phyloP scores from a whole-genome alignment of 2,797 vertebrate species.

The Sitta carolinensis region DNA sequence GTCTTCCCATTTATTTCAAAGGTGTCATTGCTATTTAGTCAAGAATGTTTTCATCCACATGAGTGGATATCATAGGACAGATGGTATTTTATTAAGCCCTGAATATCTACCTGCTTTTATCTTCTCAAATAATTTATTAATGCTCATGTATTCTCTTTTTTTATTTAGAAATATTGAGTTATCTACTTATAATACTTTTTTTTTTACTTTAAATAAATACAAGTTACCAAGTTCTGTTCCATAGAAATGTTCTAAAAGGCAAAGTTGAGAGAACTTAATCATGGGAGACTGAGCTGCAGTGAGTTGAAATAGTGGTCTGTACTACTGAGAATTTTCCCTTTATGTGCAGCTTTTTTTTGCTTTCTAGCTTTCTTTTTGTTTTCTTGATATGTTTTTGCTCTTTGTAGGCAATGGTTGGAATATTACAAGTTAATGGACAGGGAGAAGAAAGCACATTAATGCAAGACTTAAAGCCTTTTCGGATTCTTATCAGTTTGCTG shows the following conservation, averaged over 20 bases:
- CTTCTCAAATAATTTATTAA: not conserved
- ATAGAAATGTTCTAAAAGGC: not conserved
- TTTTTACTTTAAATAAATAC: not conserved
- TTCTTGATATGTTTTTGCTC: constrained; percentile 28
- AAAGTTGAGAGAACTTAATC: not conserved
- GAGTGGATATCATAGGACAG: not conserved
- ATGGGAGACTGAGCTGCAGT: not conserved
- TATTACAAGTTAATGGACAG: constrained; percentile 92
- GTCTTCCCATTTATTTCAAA: not conserved
- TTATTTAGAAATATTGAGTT: not conserved
- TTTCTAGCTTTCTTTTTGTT: not conserved
- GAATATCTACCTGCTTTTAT: not conserved
- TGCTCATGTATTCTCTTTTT: not conserved
- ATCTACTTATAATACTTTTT: not conserved
- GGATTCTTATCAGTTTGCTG: constrained; percentile 96
- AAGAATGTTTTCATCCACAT: not conserved
- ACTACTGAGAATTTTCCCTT: not conserved
- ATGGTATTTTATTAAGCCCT: not conserved
- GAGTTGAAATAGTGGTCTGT: not conserved
- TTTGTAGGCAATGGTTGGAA: constrained; percentile 94
- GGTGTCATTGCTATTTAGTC: not conserved
- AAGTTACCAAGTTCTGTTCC: not conserved
- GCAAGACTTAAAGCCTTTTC: constrained; percentile 97
- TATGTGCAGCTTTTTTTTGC: not conserved
- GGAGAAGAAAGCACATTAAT: constrained; percentile 91